phyloP scores from a whole-genome alignment of 2,113 vertebrate species.

The Silurus asotus region DNA sequence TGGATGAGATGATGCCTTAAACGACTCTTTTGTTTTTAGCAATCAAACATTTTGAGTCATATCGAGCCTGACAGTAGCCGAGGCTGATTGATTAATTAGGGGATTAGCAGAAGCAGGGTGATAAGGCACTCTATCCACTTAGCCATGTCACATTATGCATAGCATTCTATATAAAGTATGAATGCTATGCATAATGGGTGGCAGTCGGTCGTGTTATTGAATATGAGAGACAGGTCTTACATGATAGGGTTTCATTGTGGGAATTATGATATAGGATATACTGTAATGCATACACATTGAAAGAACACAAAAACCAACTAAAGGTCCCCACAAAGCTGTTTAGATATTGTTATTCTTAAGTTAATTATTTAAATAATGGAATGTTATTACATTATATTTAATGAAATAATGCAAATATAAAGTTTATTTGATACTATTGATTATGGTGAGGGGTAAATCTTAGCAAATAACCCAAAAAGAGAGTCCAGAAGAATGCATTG shows the following conservation, averaged over 20 bases:
- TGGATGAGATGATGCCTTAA: neutral
- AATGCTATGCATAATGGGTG: neutral
- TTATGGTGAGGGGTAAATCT: too few relatives aligned
- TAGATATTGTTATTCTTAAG: too few relatives aligned
- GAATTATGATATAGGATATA: neutral
- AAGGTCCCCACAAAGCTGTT: too few relatives aligned
- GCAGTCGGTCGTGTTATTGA: neutral
- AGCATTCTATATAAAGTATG: neutral
- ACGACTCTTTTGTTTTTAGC: conserved; percentile 12
- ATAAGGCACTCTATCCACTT: conserved; percentile 7
- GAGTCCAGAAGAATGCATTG: too few relatives aligned
- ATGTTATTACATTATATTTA: too few relatives aligned
- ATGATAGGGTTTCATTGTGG: neutral
- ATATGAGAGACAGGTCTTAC: neutral
- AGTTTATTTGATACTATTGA: too few relatives aligned
- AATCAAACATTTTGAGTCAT: neutral
- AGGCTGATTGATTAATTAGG: conserved; percentile 11
- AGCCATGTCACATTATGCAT: conserved; percentile 17
- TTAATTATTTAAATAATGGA: too few relatives aligned
- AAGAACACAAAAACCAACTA: too few relatives aligned
- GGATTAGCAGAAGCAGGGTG: conserved; percentile 11
- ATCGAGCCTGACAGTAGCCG: conserved; percentile 8
- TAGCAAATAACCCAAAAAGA: too few relatives aligned
- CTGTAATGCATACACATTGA: neutral
- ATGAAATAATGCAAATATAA: too few relatives aligned